Conservation (phyloP, 2,113 vertebrate genomes). For the Puntigrus tetrazona region DNA sequence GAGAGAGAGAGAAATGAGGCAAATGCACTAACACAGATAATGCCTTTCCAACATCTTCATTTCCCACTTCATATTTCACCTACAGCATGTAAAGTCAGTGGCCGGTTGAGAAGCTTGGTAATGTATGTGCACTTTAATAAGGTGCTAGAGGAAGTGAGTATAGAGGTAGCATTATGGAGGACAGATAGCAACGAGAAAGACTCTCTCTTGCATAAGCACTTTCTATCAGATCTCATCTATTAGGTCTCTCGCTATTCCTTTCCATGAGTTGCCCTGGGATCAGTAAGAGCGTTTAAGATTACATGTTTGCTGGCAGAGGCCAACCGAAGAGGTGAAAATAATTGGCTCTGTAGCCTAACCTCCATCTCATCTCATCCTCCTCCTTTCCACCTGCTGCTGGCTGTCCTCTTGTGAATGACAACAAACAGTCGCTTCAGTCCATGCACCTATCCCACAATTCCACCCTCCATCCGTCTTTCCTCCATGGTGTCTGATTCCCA, state of each 20-base stretch:
- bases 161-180: background rate
- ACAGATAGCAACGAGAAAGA: background rate
- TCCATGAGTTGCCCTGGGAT: conserved; percentile 66
- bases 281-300: conserved; percentile 71
- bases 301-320: conserved; percentile 69
- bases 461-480: background rate
- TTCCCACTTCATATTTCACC: conserved; percentile 35
- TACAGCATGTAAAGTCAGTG: conserved; percentile 18
- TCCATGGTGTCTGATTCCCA: background rate
- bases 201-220: background rate
- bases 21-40: background rate
- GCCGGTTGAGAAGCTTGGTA: conserved; percentile 21
- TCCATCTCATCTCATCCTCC: conserved; percentile 21
- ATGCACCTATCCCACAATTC: background rate
- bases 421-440: conserved; percentile 40
- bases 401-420: conserved; percentile 48
- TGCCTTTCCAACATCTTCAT: conserved; percentile 13
- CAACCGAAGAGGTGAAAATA: conserved; percentile 72
- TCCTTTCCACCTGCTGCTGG: conserved; percentile 19
- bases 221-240: conserved; percentile 22
- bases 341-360: conserved; percentile 70
- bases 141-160: background rate
- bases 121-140: conserved; percentile 42
- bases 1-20: background rate
- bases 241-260: background rate